These are phyloP conservation scores for Propithecus deckenii DNA, from an alignment of 2,797 vertebrate genomes.

Conservation along the genomic window DNA sequence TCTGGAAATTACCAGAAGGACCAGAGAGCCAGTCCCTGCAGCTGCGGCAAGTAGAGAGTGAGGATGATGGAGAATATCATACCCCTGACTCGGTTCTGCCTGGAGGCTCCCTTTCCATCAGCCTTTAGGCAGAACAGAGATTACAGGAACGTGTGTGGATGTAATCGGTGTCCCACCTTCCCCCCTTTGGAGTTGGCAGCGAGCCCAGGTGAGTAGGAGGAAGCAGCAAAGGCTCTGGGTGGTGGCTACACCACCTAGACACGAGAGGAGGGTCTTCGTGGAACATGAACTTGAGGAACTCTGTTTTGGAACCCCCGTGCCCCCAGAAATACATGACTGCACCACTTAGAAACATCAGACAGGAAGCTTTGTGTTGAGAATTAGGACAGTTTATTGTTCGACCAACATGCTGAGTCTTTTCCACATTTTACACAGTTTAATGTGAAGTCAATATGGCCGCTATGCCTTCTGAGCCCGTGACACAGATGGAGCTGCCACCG, in stretches of 20 bases:
- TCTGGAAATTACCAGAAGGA: neutral
- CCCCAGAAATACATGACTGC: too few species aligned
- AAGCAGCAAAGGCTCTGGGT: neutral
- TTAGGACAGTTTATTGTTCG: constrained; percentile 81
- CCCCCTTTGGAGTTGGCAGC: neutral
- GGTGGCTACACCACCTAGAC: too few species aligned
- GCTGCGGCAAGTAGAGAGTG: neutral
- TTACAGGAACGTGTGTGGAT: neutral
- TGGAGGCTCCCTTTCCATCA: neutral
- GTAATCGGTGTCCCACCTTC: neutral
- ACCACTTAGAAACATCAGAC: constrained; percentile 35
- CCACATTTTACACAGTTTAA: constrained; percentile 79
- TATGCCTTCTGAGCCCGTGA: constrained; percentile 63
- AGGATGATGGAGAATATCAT: neutral
- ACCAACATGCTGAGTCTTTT: constrained; percentile 80
- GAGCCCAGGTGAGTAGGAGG: neutral
- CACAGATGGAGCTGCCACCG: constrained; percentile 46
- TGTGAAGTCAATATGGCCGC: constrained; percentile 70
- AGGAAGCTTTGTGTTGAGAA: constrained; percentile 68
- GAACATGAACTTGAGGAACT: neutral
- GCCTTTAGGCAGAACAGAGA: neutral
- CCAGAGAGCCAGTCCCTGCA: neutral
- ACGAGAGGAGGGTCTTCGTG: neutral
- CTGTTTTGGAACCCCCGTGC: neutral
- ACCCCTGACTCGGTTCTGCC: neutral